These are phyloP conservation scores for Rhopalosiphum maidis DNA, from an alignment of 1,140 invertebrate species.

Conservation along the genomic window DNA sequence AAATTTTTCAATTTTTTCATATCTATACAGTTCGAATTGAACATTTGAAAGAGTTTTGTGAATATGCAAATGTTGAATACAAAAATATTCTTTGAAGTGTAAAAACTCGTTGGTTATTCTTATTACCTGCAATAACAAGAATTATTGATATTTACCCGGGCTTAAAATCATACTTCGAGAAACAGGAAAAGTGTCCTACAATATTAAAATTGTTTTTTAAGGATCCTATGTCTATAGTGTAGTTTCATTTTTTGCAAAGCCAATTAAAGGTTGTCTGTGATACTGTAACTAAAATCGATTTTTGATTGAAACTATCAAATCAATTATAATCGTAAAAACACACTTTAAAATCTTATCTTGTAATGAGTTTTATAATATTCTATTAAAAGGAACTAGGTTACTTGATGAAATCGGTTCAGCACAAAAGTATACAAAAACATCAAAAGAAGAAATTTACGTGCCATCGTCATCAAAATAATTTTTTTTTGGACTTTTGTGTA, in stretches of 20 bases:
- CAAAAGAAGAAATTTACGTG: neutral
- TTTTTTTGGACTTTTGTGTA: neutral
- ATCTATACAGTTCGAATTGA: too few relatives aligned
- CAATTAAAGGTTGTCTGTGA: constrained; percentile 3
- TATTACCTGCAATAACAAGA: too few relatives aligned
- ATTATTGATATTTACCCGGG: too few relatives aligned
- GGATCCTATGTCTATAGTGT: neutral
- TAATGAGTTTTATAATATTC: constrained; percentile 27
- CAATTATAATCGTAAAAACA: constrained; percentile 28
- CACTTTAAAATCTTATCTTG: neutral
- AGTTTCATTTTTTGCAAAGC: constrained; percentile 23
- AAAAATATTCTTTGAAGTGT: too few relatives aligned
- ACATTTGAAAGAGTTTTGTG: too few relatives aligned
- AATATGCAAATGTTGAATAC: too few relatives aligned
- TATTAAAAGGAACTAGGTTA: neutral
- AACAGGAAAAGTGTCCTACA: neutral
- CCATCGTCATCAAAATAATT: constrained; percentile 24
- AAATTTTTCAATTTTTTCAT: too few relatives aligned
- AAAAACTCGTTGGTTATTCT: too few relatives aligned
- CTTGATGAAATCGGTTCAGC: constrained; percentile 1
- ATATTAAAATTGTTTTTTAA: neutral
- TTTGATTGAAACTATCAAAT: constrained; percentile 25
- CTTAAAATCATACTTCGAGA: neutral
- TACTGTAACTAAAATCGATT: neutral
- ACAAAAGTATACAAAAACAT: constrained; percentile 32